Conservation (phyloP, 2,888 invertebrate species). For the Chloroclysta siterata region DNA sequence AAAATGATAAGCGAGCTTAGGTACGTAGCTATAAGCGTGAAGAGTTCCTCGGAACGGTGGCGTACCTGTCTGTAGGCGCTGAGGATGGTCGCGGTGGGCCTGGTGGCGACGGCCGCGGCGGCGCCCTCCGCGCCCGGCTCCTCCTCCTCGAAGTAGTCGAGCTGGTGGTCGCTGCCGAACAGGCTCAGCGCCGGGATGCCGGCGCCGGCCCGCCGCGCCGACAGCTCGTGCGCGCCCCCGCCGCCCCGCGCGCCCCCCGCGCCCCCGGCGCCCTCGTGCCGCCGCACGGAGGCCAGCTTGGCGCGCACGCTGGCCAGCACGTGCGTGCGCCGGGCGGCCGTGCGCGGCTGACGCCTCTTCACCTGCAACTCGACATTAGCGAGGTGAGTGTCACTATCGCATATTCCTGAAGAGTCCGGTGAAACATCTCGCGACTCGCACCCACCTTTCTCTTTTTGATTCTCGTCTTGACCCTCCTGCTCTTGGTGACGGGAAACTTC, state of each 20-base stretch:
- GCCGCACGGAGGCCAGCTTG: slow-evolving; percentile 52
- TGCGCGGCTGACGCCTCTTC: slow-evolving; percentile 64
- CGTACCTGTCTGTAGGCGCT: slow-evolving; percentile 74
- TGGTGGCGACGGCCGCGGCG: slow-evolving; percentile 69
- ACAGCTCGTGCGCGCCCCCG: slow-evolving; percentile 25
- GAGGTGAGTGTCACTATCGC: neutral
- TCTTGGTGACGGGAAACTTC: slow-evolving; percentile 85
- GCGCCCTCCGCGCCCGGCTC: slow-evolving; percentile 54
- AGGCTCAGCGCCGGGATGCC: slow-evolving; percentile 72
- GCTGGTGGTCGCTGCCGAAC: slow-evolving; percentile 87
- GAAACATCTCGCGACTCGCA: slow-evolving; percentile 1
- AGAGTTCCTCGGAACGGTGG: neutral
- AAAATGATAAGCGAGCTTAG: too few relatives aligned
- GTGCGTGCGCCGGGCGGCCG: slow-evolving; percentile 71
- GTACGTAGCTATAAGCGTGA: neutral
- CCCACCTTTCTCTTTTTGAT: slow-evolving; percentile 67
- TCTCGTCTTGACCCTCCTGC: slow-evolving; percentile 76
- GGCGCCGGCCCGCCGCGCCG: slow-evolving; percentile 49
- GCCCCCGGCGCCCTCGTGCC: slow-evolving; percentile 15
- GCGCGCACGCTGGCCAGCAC: slow-evolving; percentile 69
- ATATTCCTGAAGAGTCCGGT: too few relatives aligned
- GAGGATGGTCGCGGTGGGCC: slow-evolving; percentile 74
- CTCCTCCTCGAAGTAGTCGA: slow-evolving; percentile 88
- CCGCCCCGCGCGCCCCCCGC: slow-evolving; percentile 21
- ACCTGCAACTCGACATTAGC: slow-evolving; percentile 43